A percentile compares a stretch with the other conserved stretches of the same genome.
Evolutionary conservation across 2,797 vertebrate genomes (phyloP).

Genomic region (Notoglanidium macrostoma): DNA sequence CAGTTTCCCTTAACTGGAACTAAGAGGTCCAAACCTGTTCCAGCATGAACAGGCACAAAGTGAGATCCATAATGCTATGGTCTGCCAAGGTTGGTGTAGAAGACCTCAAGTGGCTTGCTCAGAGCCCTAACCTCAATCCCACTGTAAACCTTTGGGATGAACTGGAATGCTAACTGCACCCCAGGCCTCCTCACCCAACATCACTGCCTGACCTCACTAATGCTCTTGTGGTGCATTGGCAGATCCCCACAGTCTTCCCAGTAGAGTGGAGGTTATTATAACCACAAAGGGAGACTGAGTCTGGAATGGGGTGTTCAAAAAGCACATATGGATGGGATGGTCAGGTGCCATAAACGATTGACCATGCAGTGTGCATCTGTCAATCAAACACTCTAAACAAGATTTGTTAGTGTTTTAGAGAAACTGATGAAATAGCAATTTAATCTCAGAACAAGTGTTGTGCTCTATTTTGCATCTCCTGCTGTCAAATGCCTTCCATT

Average conservation of each 20-base stretch:
- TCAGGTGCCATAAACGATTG: neutral
- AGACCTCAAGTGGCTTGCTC: neutral
- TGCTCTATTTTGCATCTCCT: neutral
- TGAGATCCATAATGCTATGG: neutral
- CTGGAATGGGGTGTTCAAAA: neutral
- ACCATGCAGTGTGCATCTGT: neutral
- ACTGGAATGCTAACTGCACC: neutral
- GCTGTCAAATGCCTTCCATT: neutral
- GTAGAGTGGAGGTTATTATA: neutral
- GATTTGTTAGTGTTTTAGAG: neutral
- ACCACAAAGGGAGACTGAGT: neutral
- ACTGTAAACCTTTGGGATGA: neutral
- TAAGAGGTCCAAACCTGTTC: neutral
- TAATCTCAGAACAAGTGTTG: neutral
- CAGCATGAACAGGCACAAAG: neutral
- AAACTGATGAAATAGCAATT: neutral
- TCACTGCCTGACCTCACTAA: neutral
- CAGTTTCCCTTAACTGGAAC: neutral
- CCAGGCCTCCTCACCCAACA: neutral
- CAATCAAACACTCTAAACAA: neutral
- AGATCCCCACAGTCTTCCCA: neutral
- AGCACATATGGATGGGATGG: neutral
- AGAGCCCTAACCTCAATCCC: neutral
- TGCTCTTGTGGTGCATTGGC: neutral
- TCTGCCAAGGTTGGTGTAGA: neutral